Conservation (phyloP, 2,797 vertebrate species). For the Parauchenoglanis punctatus region DNA sequence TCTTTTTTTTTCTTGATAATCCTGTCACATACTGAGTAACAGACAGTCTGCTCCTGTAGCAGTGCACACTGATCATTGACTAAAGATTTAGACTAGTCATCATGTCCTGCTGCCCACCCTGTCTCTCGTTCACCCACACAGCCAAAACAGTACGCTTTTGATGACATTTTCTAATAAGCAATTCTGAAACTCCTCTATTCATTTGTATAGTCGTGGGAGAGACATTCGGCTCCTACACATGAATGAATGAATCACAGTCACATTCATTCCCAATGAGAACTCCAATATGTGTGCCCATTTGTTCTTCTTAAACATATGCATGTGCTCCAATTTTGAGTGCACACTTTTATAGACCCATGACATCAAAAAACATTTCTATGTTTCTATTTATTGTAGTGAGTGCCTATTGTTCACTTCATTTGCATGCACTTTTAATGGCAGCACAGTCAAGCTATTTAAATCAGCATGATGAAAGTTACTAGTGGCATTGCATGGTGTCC, state of each 20-base stretch:
- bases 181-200: conserved; percentile 59
- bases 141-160: conserved; percentile 49
- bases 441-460: conserved; percentile 42
- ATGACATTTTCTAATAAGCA: conserved; percentile 54
- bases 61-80: conserved; percentile 31
- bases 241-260: conserved; percentile 48
- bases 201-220: conserved; percentile 58
- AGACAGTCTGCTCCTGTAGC: conserved; percentile 37
- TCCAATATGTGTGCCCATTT: conserved; percentile 20
- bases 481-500: conserved; percentile 51
- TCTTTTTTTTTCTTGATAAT: neutral
- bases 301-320: conserved; percentile 13
- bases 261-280: conserved; percentile 33
- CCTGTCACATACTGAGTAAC: conserved; percentile 18
- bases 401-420: neutral
- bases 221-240: conserved; percentile 51
- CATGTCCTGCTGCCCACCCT: conserved; percentile 48
- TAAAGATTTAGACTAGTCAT: conserved; percentile 44
- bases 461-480: conserved; percentile 56
- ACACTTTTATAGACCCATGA: neutral
- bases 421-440: conserved; percentile 4
- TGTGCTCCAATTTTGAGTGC: neutral
- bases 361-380: neutral
- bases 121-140: conserved; percentile 50
- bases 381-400: neutral